A percentile compares a stretch with the other conserved stretches of the same genome.
Evolutionary conservation across 2,888 invertebrate species (phyloP).

Genomic region (Lithosia quadra): DNA sequence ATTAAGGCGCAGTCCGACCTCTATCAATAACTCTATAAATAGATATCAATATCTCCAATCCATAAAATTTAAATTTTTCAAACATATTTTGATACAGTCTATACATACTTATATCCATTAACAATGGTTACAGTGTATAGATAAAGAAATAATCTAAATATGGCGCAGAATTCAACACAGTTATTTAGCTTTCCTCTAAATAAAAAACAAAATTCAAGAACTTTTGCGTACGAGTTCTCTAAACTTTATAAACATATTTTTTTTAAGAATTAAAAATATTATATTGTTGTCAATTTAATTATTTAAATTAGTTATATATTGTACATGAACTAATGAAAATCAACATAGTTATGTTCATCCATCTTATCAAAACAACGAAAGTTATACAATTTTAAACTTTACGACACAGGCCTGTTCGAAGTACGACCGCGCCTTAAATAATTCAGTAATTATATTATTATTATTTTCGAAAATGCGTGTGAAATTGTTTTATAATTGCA

Average conservation of each 20-base stretch:
- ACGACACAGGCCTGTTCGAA: neutral
- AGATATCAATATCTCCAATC: no score
- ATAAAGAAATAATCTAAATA: neutral
- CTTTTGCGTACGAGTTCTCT: neutral
- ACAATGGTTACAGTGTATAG: neutral
- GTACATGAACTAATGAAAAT: neutral
- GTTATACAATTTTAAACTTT: neutral
- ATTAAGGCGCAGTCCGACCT: neutral
- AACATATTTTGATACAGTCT: neutral
- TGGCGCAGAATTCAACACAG: neutral
- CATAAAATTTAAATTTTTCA: neutral
- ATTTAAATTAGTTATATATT: no score
- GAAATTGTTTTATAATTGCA: constrained; percentile 47
- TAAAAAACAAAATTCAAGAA: no score
- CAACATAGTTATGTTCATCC: neutral
- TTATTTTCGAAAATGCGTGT: constrained; percentile 28
- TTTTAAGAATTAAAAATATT: neutral
- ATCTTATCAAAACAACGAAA: neutral
- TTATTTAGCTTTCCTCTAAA: neutral
- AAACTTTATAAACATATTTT: neutral
- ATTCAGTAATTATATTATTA: constrained; percentile 12
- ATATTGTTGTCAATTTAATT: no score
- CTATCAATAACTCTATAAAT: no score
- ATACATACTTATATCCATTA: neutral
- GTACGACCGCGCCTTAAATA: neutral